Base-by-base conservation (phyloP, 2,113 vertebrate genomes). In the Macrotis lagotis region DNA sequence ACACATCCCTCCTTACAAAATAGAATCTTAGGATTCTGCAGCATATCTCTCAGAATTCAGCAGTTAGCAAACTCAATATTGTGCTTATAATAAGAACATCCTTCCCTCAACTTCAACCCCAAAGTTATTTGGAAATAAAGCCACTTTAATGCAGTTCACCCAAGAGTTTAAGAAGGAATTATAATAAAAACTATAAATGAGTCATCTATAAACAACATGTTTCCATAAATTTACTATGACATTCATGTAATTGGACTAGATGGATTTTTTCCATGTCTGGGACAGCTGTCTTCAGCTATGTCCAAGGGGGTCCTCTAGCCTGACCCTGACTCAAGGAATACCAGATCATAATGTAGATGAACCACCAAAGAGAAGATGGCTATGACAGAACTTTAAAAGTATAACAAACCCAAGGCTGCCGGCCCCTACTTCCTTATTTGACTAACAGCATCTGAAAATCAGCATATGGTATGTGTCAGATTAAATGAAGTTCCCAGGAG, bases 381-480 rank as follows among this genome's bases (percentile, higher is more conserved):
- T 90, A 50, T 3, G 0, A 48, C 10, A 48, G 44, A 89, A 25
- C 89, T 50, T 90, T 48, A 49, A 90, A 90, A 90, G 48, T 25
- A 49, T 90, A 50, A 90, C 89, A 90, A 28, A 90, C 28, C 47
- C 48, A 49, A 31, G 48, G 48, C 48, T 90, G 25, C 47, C 25
- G 14, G 48, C 89, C 10, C 28, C n/a, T 28, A 28, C 47, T 90
- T 50, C 88, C 89, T 90, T 90, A 90, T 90, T 31, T 90, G 48
- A 90, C 49, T 50, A 90, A 50, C 49, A 48, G 28, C 47, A 90
- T 49, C 48, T 90, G 25, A 12, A 90, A 49, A 90, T 90, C 9
- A 90, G 9, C 48, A 48, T 90, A 90, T 83, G n/a, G 66, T n/a
- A 83, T 83, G 89, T 90, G 89, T 90, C 89, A 90, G 89, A 90